Evolutionary conservation across 1,140 invertebrate species (phyloP), one percentile per base, ranked within the genome.

Genomic region (Drosophila pseudoananassae): DNA sequence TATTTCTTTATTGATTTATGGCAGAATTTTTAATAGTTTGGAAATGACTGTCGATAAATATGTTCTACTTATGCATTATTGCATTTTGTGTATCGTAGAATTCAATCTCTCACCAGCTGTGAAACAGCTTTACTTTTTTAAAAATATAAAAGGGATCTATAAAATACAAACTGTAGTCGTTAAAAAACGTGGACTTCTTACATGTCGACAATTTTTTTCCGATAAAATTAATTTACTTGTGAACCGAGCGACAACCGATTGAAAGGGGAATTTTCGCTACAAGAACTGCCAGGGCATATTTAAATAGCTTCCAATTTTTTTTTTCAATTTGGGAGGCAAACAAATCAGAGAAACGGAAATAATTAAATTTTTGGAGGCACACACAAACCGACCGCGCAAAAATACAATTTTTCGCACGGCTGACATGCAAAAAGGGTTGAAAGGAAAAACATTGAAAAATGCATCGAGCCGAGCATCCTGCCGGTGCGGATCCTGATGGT

Each of bases 1-100:
- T 52, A 51, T 68, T 40, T 68, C 54, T 33, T 56, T 49, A 69
- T 69, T 69, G 66, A 69, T 69, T 69, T 69, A 69, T 38, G 66
- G n/a, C 27, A 25, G 63, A 69, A 69, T 69, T 70, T 70, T 70
- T 70, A 70, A 70, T 70, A 70, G 66, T 70, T 70, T 49, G 40
- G 51, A 66, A 66, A 66, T 45, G 20, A 60, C 36, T 64, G 33
- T 40, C 63, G 38, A 69, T 49, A 69, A 56, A 70, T 69, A 68
- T 38, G 54, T 69, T 69, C 63, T 69, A 70, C 69, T 70, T 69
- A 70, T 69, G 63, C 63, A 69, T 69, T 69, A 69, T 69, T 69
- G 66, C 66, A 69, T 69, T 69, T 69, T 33, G 53, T 47, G 49
- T 15, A 69, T 25, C 66, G 56, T 69, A 70, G 20, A 70, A 70